Percentiles rank a stretch among this genome's conserved stretches.
These are phyloP conservation scores for Ictalurus furcatus DNA, from an alignment of 2,113 vertebrate genomes.

Conservation along the genomic window DNA sequence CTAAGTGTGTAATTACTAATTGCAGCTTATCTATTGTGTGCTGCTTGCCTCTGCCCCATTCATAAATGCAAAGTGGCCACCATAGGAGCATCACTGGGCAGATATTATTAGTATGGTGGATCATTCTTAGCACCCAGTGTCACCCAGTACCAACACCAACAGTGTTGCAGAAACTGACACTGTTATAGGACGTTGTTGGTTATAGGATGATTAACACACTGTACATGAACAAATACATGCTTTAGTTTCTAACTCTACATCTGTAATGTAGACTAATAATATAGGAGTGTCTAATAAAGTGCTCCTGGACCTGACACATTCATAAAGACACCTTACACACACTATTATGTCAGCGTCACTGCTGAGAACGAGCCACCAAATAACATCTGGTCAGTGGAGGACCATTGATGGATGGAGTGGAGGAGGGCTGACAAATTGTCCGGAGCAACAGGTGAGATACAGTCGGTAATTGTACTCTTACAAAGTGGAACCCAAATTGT, in stretches of 20 bases:
- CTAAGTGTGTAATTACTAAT: neutral
- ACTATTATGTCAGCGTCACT: neutral
- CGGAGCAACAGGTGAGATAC: neutral
- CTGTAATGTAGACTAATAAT: neutral
- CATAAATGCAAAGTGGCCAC: neutral
- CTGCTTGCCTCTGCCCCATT: neutral
- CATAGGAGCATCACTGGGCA: neutral
- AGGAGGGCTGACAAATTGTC: neutral
- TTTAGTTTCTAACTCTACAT: neutral
- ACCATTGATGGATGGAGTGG: conserved; percentile 7
- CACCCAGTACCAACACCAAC: neutral
- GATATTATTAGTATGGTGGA: neutral
- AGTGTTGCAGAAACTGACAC: neutral
- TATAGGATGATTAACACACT: neutral
- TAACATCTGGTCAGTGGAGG: conserved; percentile 8
- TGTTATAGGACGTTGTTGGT: neutral
- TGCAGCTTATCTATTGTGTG: neutral
- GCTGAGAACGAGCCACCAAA: neutral
- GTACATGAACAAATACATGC: neutral
- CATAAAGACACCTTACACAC: neutral
- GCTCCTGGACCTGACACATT: neutral
- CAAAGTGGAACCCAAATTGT: conserved; percentile 14
- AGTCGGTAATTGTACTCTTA: neutral
- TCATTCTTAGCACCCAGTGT: neutral
- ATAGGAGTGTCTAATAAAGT: neutral